Evolutionary conservation across 2,797 vertebrate genomes (phyloP), one percentile per base, ranked within the genome.

Genomic region (Pterois miles): DNA sequence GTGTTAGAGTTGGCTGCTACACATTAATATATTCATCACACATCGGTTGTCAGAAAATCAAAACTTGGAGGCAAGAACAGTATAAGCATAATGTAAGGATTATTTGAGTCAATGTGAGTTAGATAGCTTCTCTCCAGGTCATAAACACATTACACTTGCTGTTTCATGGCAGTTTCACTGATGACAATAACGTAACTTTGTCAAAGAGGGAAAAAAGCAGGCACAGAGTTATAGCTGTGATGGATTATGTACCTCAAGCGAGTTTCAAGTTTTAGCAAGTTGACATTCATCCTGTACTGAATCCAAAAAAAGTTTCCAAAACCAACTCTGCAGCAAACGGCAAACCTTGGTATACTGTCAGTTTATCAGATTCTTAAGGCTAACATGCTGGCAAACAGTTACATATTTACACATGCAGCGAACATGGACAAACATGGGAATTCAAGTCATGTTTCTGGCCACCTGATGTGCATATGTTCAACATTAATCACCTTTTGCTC

Each of bases 211-310:
- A 27, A 50, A 34, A 59, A 74, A 22, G 25, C 40, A 25, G 59
- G 25, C n/a, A 12, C 56, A 60, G 52, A 66, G 56, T 76, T 65
- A 46, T 46, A 29, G 33, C 53, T 57, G 25, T 90, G 83, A 87
- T 78, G 71, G 81, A 85, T 80, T 71, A 68, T 63, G 25, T 58
- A 81, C 79, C 83, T 81, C 59, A 65, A 80, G 74, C 76, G 71
- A 76, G 65, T 78, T 76, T 76, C 57, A 70, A 78, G 34, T 69
- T 25, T 46, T 59, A 73, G 40, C 31, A 68, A 63, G 36, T 72
- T 72, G 13, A 36, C 27, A 63, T 72, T 74, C 31, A 76, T 74
- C 58, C 29, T 69, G 54, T 29, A 59, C 65, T 65, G 20, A 65
- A 82, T 82, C 18, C 63, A 72, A 65, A 64, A 64, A 76, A 60